Percentiles rank a stretch among this genome's conserved stretches.
Conservation (phyloP, 2,888 invertebrate species). For the Polietes domitor region DNA sequence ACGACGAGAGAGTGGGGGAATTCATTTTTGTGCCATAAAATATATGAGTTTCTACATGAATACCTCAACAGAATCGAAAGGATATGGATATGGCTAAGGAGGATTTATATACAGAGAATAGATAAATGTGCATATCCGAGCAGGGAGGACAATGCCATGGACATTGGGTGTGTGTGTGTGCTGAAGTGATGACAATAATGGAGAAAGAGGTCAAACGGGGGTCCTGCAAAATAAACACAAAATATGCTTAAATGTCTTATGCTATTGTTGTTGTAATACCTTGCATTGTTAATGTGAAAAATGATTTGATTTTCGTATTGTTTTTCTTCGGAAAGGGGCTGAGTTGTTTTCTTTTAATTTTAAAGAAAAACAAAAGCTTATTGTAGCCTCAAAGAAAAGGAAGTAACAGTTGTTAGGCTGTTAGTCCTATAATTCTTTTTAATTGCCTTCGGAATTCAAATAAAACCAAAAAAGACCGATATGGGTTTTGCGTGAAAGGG, state of each 20-base stretch:
- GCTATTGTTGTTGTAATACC: neutral
- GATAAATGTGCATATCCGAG: neutral
- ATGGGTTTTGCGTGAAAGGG: no score
- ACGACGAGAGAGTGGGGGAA: neutral
- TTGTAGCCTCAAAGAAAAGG: no score
- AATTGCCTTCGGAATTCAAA: no score
- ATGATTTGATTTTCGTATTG: no score
- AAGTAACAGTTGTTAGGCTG: no score
- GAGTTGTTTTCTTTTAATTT: no score
- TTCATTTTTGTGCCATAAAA: constrained; percentile 16
- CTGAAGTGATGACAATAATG: constrained; percentile 7
- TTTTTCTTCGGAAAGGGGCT: no score
- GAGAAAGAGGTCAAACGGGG: neutral
- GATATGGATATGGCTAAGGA: constrained; percentile 28
- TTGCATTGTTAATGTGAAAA: no score
- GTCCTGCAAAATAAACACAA: neutral
- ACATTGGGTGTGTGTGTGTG: neutral
- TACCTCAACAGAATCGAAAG: constrained; percentile 32
- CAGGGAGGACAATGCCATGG: neutral
- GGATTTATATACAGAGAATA: constrained; percentile 17
- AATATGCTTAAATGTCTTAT: constrained; percentile 19
- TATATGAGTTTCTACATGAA: constrained; percentile 39
- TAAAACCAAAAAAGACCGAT: no score
- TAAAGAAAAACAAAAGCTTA: no score
- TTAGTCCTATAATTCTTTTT: no score